Evolutionary conservation across 2,113 vertebrate genomes (phyloP).

Genomic region (Caranx ignobilis): DNA sequence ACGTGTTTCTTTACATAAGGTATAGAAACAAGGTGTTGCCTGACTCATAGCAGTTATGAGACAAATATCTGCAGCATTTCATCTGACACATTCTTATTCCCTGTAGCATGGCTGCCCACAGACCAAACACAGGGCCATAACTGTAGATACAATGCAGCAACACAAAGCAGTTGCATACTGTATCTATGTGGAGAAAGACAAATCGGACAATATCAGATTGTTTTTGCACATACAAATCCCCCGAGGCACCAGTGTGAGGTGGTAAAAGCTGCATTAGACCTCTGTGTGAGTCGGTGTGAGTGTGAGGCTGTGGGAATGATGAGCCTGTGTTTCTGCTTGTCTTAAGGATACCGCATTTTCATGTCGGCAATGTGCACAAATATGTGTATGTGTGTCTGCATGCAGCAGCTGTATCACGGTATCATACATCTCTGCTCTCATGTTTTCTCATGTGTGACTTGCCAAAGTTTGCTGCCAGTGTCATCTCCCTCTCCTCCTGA

Average conservation of each 20-base stretch:
- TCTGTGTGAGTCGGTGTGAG: constrained; percentile 20
- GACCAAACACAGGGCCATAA: constrained; percentile 32
- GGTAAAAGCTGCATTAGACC: constrained; percentile 41
- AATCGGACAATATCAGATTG: constrained; percentile 32
- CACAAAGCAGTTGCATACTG: constrained; percentile 12
- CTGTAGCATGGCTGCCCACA: constrained; percentile 49
- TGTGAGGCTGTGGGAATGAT: constrained; percentile 11
- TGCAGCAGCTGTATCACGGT: constrained; percentile 23
- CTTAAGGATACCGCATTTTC: not conserved
- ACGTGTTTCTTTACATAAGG: constrained; percentile 45
- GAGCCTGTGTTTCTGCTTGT: not conserved
- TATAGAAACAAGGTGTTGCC: constrained; percentile 59
- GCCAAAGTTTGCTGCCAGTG: constrained; percentile 53
- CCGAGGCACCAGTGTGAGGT: constrained; percentile 16
- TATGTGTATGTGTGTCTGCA: not conserved
- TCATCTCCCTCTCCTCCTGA: constrained; percentile 31
- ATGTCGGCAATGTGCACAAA: not conserved
- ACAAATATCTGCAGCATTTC: constrained; percentile 64
- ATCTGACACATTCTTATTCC: constrained; percentile 65
- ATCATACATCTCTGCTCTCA: constrained; percentile 27
- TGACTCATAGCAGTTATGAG: constrained; percentile 68
- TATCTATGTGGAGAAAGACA: constrained; percentile 11
- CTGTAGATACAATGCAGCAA: constrained; percentile 35
- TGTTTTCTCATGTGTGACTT: constrained; percentile 25
- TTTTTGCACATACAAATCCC: constrained; percentile 43